phyloP scores from a whole-genome alignment of 1,140 invertebrate genomes.

The Drosophila yakuba region DNA sequence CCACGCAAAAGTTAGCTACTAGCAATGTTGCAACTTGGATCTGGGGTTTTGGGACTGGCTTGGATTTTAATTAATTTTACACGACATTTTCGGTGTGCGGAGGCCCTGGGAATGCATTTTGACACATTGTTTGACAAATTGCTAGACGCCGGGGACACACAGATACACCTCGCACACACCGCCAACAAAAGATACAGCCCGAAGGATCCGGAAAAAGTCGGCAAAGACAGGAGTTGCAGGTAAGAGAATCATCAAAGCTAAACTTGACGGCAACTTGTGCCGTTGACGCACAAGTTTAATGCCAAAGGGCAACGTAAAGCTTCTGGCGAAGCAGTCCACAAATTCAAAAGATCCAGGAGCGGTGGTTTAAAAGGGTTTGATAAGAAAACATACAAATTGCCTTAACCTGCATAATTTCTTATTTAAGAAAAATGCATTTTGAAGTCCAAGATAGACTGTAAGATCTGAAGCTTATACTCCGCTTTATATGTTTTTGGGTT shows the following conservation, averaged over 20 bases:
- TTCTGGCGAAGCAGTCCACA: constrained; percentile 32
- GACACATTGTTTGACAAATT: constrained; percentile 84
- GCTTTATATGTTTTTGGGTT: too few species aligned
- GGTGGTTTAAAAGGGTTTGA: background rate
- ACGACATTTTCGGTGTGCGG: constrained; percentile 16
- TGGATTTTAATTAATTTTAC: constrained; percentile 76
- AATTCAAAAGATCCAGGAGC: background rate
- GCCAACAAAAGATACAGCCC: constrained; percentile 41
- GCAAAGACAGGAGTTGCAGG: constrained; percentile 22
- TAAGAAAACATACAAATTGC: too few species aligned
- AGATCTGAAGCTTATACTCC: too few species aligned
- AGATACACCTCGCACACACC: constrained; percentile 19
- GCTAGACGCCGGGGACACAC: constrained; percentile 51
- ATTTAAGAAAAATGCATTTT: too few species aligned
- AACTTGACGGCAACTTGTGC: constrained; percentile 61
- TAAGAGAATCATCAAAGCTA: constrained; percentile 79
- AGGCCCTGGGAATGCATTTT: constrained; percentile 58
- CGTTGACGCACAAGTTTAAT: constrained; percentile 66
- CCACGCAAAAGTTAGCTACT: constrained; percentile 45
- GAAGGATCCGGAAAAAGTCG: constrained; percentile 2
- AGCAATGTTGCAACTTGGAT: constrained; percentile 41
- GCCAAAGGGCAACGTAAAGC: constrained; percentile 64
- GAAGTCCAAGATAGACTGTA: too few species aligned
- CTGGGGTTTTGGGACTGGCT: constrained; percentile 26
- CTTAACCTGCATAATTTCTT: too few species aligned